Base-by-base conservation (phyloP, 1,140 invertebrate genomes). In the Drosophila bocki region DNA sequence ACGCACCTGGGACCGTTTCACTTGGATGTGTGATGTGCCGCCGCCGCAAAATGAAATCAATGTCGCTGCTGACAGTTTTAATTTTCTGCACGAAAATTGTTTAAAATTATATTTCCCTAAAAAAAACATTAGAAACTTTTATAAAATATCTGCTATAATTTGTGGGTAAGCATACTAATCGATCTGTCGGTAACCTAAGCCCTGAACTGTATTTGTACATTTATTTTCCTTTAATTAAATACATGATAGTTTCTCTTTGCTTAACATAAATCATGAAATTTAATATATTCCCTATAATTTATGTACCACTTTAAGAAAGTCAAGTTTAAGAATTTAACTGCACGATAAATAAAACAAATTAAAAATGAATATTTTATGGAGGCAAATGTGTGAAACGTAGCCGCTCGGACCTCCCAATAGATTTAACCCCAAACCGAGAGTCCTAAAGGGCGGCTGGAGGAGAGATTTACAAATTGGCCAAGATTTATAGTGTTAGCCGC, bases 391-490 rank as follows among this genome's bases (percentile, higher is more conserved):
- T 67, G 47, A 54, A 71, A 60, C 45, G 60, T 29, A 17, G 26
- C 35, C 62, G 33, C 26, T 26, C 53, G 42, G 42, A 29, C 60
- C 35, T 56, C 63, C 56, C 54, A 19, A 59, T 19, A 17, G 47
- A 59, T 51, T 58, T 59, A 32, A 39, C 8, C 22, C 26, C 50
- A 50, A 33, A 2, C 19, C 22, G 5, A 45, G 35, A 3, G 19
- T 53, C 33, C 7, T 32, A 71, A 50, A 63, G 53, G 29, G 60
- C 51, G 39, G 47, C 47, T 45, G 13, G 47, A 9, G 63, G 53
- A 72, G 37, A 83, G 71, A 88, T 80, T 80, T 83, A 65, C 80
- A 83, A 86, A 86, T 87, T 82, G 65, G 58, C 67, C 42, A 88
- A 88, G 85, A 86, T 86, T 86, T 86, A 86, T 86, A 64, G 76